phyloP scores from a whole-genome alignment of 2,113 vertebrate genomes.

The Chunga burmeisteri region DNA sequence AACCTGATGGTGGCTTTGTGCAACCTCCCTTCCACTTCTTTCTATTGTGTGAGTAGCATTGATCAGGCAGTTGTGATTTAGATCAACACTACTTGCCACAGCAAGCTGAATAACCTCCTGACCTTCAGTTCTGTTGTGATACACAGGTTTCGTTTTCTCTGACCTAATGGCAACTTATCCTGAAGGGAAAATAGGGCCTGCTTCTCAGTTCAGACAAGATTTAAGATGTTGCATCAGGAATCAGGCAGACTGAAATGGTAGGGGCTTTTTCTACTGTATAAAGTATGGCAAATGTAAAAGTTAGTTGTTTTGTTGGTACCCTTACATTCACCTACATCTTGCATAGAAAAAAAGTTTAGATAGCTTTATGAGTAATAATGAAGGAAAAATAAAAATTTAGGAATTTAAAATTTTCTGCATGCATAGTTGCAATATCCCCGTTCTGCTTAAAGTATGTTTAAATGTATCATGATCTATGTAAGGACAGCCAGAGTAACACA shows the following conservation, averaged over 20 bases:
- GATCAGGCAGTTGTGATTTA: slow-evolving; percentile 31
- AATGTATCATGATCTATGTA: accelerated
- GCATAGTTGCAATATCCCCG: neutral
- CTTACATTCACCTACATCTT: neutral
- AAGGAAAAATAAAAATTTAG: neutral
- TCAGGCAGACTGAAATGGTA: neutral
- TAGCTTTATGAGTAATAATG: neutral
- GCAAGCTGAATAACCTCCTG: slow-evolving; percentile 44
- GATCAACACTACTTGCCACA: slow-evolving; percentile 46
- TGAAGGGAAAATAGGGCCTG: slow-evolving; percentile 17
- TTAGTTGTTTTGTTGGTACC: neutral
- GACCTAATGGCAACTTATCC: neutral
- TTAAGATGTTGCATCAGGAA: neutral
- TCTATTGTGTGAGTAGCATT: slow-evolving; percentile 20
- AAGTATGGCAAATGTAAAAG: neutral
- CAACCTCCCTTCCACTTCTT: slow-evolving; percentile 44
- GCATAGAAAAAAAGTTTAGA: neutral
- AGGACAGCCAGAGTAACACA: neutral
- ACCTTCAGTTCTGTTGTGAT: slow-evolving; percentile 44
- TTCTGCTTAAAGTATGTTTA: neutral
- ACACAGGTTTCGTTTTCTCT: slow-evolving; percentile 18
- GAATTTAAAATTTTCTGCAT: neutral
- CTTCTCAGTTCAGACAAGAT: neutral
- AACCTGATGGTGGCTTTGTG: neutral
- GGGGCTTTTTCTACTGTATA: neutral